phyloP scores from a whole-genome alignment of 2,888 invertebrate species.

The Erebia ligea region DNA sequence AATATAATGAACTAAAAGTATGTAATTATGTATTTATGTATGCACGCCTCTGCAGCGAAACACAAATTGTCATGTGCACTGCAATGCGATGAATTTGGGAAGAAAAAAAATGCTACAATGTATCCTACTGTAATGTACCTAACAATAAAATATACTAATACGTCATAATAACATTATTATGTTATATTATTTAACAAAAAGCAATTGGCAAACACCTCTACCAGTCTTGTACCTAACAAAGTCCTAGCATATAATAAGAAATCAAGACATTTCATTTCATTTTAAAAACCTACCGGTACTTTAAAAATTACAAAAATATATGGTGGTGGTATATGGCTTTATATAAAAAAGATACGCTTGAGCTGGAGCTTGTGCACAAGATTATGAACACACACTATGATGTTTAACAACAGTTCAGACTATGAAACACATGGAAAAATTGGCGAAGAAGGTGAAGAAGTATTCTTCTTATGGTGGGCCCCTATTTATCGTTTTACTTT shows the following conservation, averaged over 20 bases:
- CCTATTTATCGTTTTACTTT: neutral
- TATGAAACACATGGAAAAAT: neutral
- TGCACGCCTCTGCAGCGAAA: slow-evolving; percentile 27
- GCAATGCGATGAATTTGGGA: slow-evolving; percentile 22
- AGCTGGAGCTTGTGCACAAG: too few species aligned
- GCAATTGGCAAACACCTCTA: too few species aligned
- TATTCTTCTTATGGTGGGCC: too few species aligned
- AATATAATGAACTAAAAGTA: slow-evolving; percentile 6
- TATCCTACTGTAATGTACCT: too few species aligned
- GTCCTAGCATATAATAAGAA: too few species aligned
- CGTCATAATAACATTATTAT: neutral
- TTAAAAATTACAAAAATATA: too few species aligned
- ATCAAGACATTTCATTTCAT: too few species aligned
- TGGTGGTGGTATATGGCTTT: too few species aligned
- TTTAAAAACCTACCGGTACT: too few species aligned
- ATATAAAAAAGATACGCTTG: too few species aligned
- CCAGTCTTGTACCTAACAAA: too few species aligned
- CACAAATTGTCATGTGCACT: slow-evolving; percentile 21
- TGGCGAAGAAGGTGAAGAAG: neutral
- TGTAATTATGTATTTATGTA: slow-evolving; percentile 16
- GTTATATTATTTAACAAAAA: neutral
- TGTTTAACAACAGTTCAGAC: neutral
- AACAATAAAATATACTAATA: neutral
- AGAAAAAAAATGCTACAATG: neutral
- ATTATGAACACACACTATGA: neutral